phyloP scores from a whole-genome alignment of 2,797 vertebrate species.

The Syndactyla subalaris region DNA sequence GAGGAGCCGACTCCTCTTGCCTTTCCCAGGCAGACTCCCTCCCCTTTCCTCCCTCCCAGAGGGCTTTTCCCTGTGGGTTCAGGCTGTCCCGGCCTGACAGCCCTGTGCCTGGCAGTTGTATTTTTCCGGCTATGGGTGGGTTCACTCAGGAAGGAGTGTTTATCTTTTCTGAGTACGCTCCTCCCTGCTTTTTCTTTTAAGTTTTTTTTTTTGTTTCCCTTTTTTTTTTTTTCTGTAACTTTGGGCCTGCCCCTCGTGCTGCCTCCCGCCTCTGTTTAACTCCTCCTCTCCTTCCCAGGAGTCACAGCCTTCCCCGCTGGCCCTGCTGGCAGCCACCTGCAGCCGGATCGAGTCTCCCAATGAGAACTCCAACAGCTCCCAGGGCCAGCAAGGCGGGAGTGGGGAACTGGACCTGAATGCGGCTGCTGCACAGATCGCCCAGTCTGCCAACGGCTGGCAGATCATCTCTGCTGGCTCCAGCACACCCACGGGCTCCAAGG shows the following conservation, averaged over 20 bases:
- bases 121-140: conserved; percentile 41
- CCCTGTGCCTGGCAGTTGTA: not conserved
- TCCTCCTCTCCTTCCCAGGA: conserved; percentile 81
- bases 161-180: conserved; percentile 15
- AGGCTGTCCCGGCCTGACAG: not conserved
- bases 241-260: not conserved
- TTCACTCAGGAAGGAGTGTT: conserved; percentile 34
- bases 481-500: conserved; percentile 81
- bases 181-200: not conserved
- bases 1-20: not conserved
- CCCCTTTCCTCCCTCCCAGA: not conserved
- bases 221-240: not conserved
- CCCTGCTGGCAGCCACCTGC: conserved; percentile 95
- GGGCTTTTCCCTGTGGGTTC: not conserved
- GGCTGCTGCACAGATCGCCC: conserved; percentile 83
- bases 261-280: not conserved
- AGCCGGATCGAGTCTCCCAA: conserved; percentile 94
- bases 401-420: conserved; percentile 85
- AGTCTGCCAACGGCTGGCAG: conserved; percentile 92
- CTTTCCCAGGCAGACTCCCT: not conserved
- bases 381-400: conserved; percentile 79
- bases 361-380: conserved; percentile 84
- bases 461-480: conserved; percentile 85
- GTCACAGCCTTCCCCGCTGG: conserved; percentile 92
- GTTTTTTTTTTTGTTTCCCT: not conserved